Evolutionary conservation across 2,888 invertebrate species (phyloP), one percentile per base, ranked within the genome.

Genomic region (Andrena chrysosceles): DNA sequence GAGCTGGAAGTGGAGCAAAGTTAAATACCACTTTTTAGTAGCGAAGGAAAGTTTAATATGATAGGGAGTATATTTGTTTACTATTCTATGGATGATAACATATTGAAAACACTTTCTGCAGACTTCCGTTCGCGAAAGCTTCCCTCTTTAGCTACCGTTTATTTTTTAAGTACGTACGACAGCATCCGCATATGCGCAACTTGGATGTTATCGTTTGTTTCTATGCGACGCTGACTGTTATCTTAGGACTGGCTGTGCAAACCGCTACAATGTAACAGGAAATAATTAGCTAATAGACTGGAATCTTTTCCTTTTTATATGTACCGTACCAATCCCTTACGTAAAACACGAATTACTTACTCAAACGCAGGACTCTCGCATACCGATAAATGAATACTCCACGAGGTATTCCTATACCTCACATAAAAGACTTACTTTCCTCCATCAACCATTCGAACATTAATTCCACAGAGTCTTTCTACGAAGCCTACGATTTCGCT

Each of bases 141-240:
- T 64, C 42, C 56, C 13, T 64, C 26, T 26, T 20, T 66, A 48
- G 56, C 56, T 20, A 33, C 13, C 23, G 71, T 71, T 62, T 71
- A 71, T 33, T 62, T 71, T 31, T 62, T 16, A 52, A 42, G 16
- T 10, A 13, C 1, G 13, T 4, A 4, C 23, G 20, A 20, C 5
- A 31, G 48, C 20, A 59, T 73, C 72, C 56, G 20, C 26, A 31
- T 54, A n/a, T 1, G 6, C 31, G 23, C 26, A 23, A 56, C 33
- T 56, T 42, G 42, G 20, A 54, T 66, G 29, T 66, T 56, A 56
- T 56, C 26, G 73, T 42, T 73, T 56, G 16, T 31, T 42, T 35
- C 35, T 13, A 7, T 26, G 20, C 10, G 26, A 73, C 29, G 16
- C 42, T 48, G n/a, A 20, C 49, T 63, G 35, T 63, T 54, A 52